phyloP scores from a whole-genome alignment of 2,888 invertebrate genomes.

The Melieria crassipennis region DNA sequence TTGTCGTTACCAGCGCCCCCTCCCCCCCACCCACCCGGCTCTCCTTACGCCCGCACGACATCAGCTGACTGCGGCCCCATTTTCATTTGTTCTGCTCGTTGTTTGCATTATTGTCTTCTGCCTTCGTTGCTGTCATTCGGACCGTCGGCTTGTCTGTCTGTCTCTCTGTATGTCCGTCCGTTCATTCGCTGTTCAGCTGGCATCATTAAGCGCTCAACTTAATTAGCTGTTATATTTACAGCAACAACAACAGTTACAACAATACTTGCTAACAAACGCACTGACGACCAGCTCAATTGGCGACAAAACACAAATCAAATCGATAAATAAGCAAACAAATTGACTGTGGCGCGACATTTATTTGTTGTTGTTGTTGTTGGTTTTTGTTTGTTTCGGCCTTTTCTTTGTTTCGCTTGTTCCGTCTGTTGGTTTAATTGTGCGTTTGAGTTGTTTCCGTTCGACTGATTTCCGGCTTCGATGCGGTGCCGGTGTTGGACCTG shows the following conservation, averaged over 20 bases:
- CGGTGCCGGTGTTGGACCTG: too few relatives aligned
- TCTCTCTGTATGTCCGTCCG: too few relatives aligned
- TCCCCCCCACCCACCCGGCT: too few relatives aligned
- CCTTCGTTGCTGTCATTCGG: too few relatives aligned
- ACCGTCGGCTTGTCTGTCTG: too few relatives aligned
- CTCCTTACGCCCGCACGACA: too few relatives aligned
- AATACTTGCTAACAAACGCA: not conserved
- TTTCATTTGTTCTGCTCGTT: too few relatives aligned
- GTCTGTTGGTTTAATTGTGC: not conserved
- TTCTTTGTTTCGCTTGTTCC: not conserved
- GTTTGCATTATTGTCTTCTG: too few relatives aligned
- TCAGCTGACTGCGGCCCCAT: too few relatives aligned
- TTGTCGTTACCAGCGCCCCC: not conserved
- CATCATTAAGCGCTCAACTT: conserved; percentile 4
- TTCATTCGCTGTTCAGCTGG: not conserved
- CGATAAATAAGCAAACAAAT: conserved; percentile 5
- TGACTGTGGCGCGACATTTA: not conserved
- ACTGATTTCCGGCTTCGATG: too few relatives aligned
- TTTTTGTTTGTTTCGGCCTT: not conserved
- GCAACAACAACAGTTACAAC: not conserved
- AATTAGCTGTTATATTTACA: not conserved
- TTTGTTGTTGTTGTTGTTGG: not conserved
- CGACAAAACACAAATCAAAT: not conserved
- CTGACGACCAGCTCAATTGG: not conserved
- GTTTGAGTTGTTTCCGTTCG: too few relatives aligned